Base-by-base conservation (phyloP, 2,888 invertebrate species). In the Ernsta delagoae region DNA sequence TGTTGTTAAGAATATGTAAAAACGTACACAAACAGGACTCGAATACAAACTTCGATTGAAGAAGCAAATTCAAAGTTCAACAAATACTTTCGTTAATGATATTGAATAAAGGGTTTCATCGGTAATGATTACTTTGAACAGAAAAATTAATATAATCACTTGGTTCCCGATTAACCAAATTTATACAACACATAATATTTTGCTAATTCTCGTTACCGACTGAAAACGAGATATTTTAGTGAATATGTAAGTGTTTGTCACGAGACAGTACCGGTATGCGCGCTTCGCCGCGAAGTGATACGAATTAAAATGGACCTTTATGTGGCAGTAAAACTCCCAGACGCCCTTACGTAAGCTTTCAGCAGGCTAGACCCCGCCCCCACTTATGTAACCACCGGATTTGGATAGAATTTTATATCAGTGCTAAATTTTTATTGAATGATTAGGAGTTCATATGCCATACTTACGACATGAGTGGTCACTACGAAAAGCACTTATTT, bases 331-430 rank as follows among this genome's bases (percentile, higher is more conserved):
- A 75, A 79, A 78, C 77, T 80, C 80, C 78, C 82, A 85, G 87
- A 79, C 85, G 76, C 73, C 81, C 88, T 92, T 92, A 92, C 92
- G 90, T 92, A 92, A 92, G 89, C 86, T 78, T 82, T 81, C 80
- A 75, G 74, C 79, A 76, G 73, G 77, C 76, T 73, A 74, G 77
- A 80, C 86, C 83, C 84, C 88, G 78, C 86, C 88, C 84, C 83
- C 84, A 83, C 86, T 92, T 92, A 92, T 89, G 85, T 92, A 92
- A 92, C 90, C 84, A 80, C 71, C 80, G 83, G 83, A 83, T 84
- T 88, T 80, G 70, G 65, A 70, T 65, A 59, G 66, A 73, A 74
- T 72, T 73, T 78, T 75, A 74, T 76, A 67, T 64, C 63, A 65
- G 67, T 70, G 75, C 75, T 75, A 73, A 75, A 75, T 75, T 75